Base-by-base conservation (phyloP, 2,888 invertebrate genomes). In the Gastracanthus pulcherrimus region DNA sequence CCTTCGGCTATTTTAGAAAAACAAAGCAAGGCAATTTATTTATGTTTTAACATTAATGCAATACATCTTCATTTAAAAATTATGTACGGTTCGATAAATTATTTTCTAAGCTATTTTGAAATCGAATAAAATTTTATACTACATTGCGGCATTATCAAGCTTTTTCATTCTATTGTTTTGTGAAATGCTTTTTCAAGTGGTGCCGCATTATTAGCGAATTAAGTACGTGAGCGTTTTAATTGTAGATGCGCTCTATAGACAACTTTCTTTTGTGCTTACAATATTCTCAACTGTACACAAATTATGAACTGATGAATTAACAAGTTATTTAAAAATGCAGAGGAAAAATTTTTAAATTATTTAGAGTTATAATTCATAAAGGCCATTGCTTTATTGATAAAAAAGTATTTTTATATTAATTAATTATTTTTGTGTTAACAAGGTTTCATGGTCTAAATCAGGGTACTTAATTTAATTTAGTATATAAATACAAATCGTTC, bases 21-120 rank as follows among this genome's bases (percentile, higher is more conserved):
- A 55, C 55, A 55, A 55, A 55, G 55, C 55, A 55, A 55, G 55
- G 55, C 55, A 55, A 55, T 55, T 55, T 55, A 55, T 55, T 55
- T 55, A 23, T 55, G 55, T 13, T 55, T 26, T 55, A 55, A 55
- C 26, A 55, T 9, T 55, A 19, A 9, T 26, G 55, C 55, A 55
- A 26, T 55, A 55, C 11, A 23, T 55, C 26, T 55, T 55, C 55
- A 23, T 55, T 55, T 55, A 26, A 55, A 55, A 26, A 55, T 55
- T 55, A 55, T 26, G 11, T 11, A 55, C 26, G 11, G 55, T 9
- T 55, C 55, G 55, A 26, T 11, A 26, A 9, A 2, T 4, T 7
- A 55, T 55, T 55, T 23, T 55, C 26, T 55, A 55, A 23, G n/a
- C 11, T 7, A 23, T 4, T 19, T 55, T 55, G 11, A 55, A 55